Evolutionary conservation across 2,888 invertebrate genomes (phyloP).

Genomic region (Habroteleia sp.): DNA sequence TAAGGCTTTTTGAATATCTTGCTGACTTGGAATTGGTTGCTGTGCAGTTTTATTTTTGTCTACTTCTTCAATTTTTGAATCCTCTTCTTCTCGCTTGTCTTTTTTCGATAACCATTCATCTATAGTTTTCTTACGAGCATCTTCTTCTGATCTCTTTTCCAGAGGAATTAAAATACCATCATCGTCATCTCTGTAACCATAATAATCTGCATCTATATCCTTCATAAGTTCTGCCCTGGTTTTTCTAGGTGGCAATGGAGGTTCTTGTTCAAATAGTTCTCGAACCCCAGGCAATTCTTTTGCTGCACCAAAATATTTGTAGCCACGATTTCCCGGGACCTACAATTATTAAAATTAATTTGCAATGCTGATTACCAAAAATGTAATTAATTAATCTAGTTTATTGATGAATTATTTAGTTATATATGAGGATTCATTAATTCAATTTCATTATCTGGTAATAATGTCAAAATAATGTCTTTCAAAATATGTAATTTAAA

Average conservation of each 20-base stretch:
- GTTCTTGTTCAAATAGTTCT: slow-evolving; percentile 98
- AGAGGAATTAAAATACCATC: slow-evolving; percentile 96
- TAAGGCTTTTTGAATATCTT: slow-evolving; percentile 96
- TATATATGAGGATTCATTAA: too few species aligned
- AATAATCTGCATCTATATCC: slow-evolving; percentile 99
- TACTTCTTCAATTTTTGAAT: slow-evolving; percentile 84
- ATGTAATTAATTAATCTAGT: too few species aligned
- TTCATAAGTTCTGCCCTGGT: slow-evolving; percentile 98
- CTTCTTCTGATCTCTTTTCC: slow-evolving; percentile 90
- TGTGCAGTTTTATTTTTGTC: slow-evolving; percentile 85
- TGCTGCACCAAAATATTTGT: slow-evolving; percentile 99
- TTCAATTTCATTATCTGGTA: too few species aligned
- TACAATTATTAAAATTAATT: slow-evolving; percentile 46
- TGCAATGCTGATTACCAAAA: too few species aligned
- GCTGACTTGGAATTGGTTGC: slow-evolving; percentile 96
- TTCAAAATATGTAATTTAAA: too few species aligned
- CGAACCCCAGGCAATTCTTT: slow-evolving; percentile 98
- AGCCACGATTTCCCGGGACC: slow-evolving; percentile 98
- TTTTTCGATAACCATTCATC: slow-evolving; percentile 86
- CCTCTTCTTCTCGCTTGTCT: slow-evolving; percentile 79
- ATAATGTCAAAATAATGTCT: too few species aligned
- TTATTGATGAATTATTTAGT: too few species aligned
- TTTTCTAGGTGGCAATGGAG: slow-evolving; percentile 93
- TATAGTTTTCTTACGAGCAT: slow-evolving; percentile 84
- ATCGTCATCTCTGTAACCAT: slow-evolving; percentile 99